Base-by-base conservation (phyloP, 37 sponge, comb jelly and placozoan genomes). In the Petrosia ficiformis region DNA sequence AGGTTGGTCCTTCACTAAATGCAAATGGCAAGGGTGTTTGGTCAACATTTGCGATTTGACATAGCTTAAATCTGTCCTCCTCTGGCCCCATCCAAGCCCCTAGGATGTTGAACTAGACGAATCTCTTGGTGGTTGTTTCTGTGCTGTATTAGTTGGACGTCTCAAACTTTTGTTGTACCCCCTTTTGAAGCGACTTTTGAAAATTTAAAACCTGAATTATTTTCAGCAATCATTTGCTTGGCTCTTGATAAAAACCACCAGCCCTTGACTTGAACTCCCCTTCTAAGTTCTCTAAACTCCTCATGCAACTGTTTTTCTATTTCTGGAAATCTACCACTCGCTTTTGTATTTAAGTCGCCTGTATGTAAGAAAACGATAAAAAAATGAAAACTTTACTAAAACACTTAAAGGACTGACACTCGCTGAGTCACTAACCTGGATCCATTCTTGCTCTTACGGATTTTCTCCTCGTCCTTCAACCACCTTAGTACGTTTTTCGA, bases 21-120 rank as follows among this genome's bases (percentile, higher is more conserved):
- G 70, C 40, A 43, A 83, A 83, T 59, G 84, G 84, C n/a, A 83
- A 48, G 8, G 76, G 77, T 21, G 82, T 81, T 73, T 48, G 67
- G 67, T 73, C 52, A 38, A 73, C 57, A 44, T 65, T 72, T 29
- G 59, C 76, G 25, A 83, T 4, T 29, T 39, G 38, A 16, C 33
- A n/a, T 14, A 25, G 59, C 41, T 28, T 39, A 57, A 48, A 75
- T 63, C 33, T 65, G 26, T 67, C 77, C 41, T 57, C 35, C 2
- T 19, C 31, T 4, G 16, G 36, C 26, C 22, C 35, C 24, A 59
- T 56, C 1, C 33, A 41, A 32, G 73, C n/a, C n/a, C n/a, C 63
- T 48, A 14, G 54, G 54, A 28, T 37, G 38, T 16, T 44, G 57
- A 30, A 5, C 68, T 36, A 44, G 39, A 14, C 86, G 54, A 42